Percentiles rank a stretch among this genome's conserved stretches.
Conservation (phyloP, 2,797 vertebrate species). For the Microchirus variegatus region DNA sequence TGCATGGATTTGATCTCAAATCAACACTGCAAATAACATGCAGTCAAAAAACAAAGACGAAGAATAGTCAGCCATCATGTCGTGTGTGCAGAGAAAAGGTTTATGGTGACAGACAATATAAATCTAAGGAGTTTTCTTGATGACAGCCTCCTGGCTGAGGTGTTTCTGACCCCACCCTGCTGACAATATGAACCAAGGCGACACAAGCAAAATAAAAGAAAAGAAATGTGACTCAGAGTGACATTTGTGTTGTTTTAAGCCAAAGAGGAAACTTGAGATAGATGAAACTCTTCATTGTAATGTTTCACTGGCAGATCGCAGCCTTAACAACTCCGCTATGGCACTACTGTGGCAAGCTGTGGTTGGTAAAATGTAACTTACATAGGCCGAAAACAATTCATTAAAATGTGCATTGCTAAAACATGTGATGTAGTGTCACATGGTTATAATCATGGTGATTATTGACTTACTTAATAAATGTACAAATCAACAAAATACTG, state of each 20-base stretch:
- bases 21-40: not conserved
- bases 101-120: not conserved
- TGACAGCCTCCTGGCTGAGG: not conserved
- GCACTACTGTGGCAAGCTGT: not conserved
- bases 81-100: not conserved
- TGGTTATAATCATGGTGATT: too few species aligned
- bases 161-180: not conserved
- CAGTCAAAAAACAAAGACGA: not conserved
- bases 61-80: too few species aligned
- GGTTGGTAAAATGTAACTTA: too few species aligned
- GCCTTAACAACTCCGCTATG: not conserved
- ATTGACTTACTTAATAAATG: too few species aligned
- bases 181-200: not conserved
- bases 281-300: too few species aligned
- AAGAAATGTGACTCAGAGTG: not conserved
- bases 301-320: too few species aligned
- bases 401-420: too few species aligned
- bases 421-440: too few species aligned
- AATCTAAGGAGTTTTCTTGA: not conserved
- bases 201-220: not conserved
- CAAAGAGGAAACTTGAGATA: too few species aligned
- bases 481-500: too few species aligned
- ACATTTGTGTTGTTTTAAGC: too few species aligned
- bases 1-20: not conserved
- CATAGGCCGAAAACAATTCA: too few species aligned